phyloP scores from a whole-genome alignment of 1,140 invertebrate genomes.

The Macrocentrus cingulum region DNA sequence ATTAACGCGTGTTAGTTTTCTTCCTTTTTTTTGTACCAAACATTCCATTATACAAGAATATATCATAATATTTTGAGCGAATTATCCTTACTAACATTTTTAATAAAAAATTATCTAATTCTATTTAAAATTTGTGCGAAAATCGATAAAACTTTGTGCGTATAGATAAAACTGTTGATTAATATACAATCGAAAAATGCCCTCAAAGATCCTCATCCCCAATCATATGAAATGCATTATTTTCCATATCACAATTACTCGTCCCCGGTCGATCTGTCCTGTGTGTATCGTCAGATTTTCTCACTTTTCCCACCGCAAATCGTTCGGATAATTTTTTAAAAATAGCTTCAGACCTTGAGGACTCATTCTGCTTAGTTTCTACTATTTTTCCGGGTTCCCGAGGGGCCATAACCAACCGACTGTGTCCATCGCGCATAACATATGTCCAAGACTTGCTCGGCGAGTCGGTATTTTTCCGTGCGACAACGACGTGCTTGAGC shows the following conservation, averaged over 20 bases:
- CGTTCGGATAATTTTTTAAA: constrained; percentile 56
- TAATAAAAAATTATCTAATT: too few species aligned
- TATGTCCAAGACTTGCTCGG: constrained; percentile 58
- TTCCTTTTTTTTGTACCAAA: too few species aligned
- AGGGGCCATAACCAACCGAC: constrained; percentile 44
- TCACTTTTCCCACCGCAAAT: constrained; percentile 48
- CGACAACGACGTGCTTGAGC: constrained; percentile 71
- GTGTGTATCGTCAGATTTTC: constrained; percentile 48
- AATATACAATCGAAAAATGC: too few species aligned
- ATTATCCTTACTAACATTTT: too few species aligned
- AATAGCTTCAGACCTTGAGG: constrained; percentile 46
- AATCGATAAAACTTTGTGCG: background rate
- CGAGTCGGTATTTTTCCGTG: constrained; percentile 36
- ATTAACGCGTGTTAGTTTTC: too few species aligned
- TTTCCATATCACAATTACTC: constrained; percentile 71
- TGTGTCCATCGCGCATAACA: constrained; percentile 62
- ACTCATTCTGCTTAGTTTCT: constrained; percentile 27
- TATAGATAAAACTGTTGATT: too few species aligned
- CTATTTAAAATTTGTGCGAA: too few species aligned
- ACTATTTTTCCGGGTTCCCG: constrained; percentile 31
- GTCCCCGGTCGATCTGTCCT: constrained; percentile 64
- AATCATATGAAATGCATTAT: constrained; percentile 87
- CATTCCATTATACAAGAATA: too few species aligned
- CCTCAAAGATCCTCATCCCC: constrained; percentile 84
- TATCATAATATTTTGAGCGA: too few species aligned